phyloP scores from a whole-genome alignment of 1,140 invertebrate genomes.

The Oedothorax gibbosus region DNA sequence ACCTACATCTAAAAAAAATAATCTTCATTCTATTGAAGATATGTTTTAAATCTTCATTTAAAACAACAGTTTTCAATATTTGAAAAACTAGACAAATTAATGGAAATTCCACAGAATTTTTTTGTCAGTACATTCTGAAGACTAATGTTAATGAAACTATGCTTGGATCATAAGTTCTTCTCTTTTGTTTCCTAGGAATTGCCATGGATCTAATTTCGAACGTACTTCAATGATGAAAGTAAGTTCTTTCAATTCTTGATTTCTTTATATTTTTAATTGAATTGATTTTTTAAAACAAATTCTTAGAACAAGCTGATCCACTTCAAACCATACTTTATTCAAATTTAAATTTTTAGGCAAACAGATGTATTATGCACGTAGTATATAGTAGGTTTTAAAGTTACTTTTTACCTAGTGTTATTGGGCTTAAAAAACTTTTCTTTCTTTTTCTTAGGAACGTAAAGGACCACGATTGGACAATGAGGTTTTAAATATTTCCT shows the following conservation, averaged over 20 bases:
- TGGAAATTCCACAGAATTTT: no score
- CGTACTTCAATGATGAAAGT: conserved; percentile 83
- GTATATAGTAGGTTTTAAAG: no score
- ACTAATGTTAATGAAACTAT: not conserved
- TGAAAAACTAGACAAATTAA: no score
- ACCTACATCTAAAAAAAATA: no score
- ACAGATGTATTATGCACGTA: no score
- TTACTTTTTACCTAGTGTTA: not conserved
- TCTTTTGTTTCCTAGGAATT: conserved; percentile 72
- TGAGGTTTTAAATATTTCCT: conserved; percentile 68
- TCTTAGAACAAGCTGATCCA: no score
- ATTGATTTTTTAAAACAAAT: no score
- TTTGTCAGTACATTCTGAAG: not conserved
- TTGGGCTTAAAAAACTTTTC: conserved; percentile 25
- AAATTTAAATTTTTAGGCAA: no score
- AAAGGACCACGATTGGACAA: conserved; percentile 68
- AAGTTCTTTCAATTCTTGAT: conserved; percentile 65
- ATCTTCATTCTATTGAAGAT: no score
- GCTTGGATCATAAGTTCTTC: not conserved
- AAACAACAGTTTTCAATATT: no score
- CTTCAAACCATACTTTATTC: no score
- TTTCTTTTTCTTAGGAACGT: conserved; percentile 65
- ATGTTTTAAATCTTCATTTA: no score
- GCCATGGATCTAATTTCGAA: conserved; percentile 79
- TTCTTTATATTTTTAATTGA: not conserved